A percentile compares a stretch with the other conserved stretches of the same genome.
These are phyloP conservation scores for Hecatera dysodea DNA, from an alignment of 2,888 invertebrate species.

Conservation along the genomic window DNA sequence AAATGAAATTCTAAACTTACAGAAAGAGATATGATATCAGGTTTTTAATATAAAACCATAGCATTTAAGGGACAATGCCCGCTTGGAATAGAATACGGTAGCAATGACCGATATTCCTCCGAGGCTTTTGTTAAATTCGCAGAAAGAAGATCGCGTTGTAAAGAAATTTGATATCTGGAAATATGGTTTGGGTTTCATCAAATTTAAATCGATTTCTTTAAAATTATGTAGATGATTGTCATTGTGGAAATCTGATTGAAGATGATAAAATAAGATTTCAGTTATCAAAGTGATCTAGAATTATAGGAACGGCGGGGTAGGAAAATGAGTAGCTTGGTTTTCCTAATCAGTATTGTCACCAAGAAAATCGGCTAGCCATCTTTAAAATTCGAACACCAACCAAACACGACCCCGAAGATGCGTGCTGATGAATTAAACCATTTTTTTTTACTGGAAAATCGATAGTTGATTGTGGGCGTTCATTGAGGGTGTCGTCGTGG, in stretches of 20 bases:
- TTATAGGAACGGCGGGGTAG: background rate
- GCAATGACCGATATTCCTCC: conserved; percentile 47
- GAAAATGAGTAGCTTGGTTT: background rate
- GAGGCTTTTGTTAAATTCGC: conserved; percentile 28
- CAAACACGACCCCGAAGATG: conserved; percentile 64
- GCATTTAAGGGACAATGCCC: conserved; percentile 30
- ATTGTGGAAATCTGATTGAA: background rate
- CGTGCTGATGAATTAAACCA: conserved; percentile 71
- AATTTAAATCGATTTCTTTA: background rate
- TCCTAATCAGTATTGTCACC: background rate
- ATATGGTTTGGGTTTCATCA: conserved; percentile 25
- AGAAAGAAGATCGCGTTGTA: conserved; percentile 18
- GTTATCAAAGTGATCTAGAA: background rate
- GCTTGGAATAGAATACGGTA: conserved; percentile 38
- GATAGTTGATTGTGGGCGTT: conserved; percentile 87
- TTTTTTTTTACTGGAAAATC: conserved; percentile 82
- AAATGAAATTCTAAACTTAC: background rate
- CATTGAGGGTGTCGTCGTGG: conserved; percentile 84
- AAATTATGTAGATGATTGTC: background rate
- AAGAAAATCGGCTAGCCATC: conserved; percentile 2
- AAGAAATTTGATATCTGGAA: conserved; percentile 19
- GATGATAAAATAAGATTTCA: background rate
- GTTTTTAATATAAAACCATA: conserved; percentile 27
- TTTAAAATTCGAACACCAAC: conserved; percentile 25
- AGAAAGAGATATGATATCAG: conserved; percentile 20